Base-by-base conservation (phyloP, 1,140 invertebrate species). In the Drosophila bifasciata region DNA sequence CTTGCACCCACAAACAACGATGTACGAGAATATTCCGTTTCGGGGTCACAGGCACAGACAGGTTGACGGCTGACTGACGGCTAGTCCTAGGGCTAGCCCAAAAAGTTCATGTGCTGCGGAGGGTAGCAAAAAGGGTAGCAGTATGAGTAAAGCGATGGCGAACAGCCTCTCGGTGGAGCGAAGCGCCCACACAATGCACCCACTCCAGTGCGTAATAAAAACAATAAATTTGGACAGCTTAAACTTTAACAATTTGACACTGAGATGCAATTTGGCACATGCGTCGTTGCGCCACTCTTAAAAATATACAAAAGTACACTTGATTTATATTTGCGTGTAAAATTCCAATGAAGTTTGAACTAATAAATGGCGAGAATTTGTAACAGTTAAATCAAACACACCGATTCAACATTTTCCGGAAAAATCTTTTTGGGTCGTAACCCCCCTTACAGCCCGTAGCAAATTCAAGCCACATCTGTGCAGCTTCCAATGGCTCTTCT, bases 351-450 rank as follows among this genome's bases (percentile, higher is more conserved):
- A 55, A 55, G 39, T 15, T 40, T 43, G 9, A 23, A 9, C 8
- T 28, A 17, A 9, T 4, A 16, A 19, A 23, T 3, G 0, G 11
- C 11, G 6, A 41, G 32, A 40, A 5, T 23, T 15, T 25, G n/a
- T 68, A 68, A 68, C 64, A 68, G 40, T 45, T 46, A 68, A 68
- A 23, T 67, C 64, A 68, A 67, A 68, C n/a, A 55, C 62, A 36
- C 32, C 17, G 28, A 23, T 49, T 40, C 40, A 40, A 16, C 32
- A 66, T 50, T 16, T 36, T 51, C 17, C 32, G 17, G 23, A 39
- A 28, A 17, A 52, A 23, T 2, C 19, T 23, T 68, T 41, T 48
- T 21, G 56, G 66, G 66, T 69, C 66, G 2, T 8, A 8, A 28
- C 8, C 28, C 28, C 19, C n/a, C n/a, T n/a, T n/a, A n/a, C n/a